Conservation (phyloP, 2,797 vertebrate genomes). For the Falco cherrug region DNA sequence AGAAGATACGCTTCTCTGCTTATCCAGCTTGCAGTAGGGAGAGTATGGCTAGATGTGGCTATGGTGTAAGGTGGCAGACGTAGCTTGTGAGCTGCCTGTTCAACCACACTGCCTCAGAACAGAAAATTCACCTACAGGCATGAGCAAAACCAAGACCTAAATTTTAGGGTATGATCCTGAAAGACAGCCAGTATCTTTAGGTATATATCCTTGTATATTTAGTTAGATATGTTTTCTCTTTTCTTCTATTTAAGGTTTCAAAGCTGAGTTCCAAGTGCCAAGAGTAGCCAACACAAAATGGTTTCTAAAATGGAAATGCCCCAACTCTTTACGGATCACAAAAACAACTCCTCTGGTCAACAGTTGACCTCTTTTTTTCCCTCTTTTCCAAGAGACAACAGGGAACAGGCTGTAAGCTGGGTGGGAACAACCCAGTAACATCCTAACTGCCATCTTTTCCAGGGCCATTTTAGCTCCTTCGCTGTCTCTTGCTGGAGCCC, state of each 20-base stretch:
- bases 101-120: not conserved
- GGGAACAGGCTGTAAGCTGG: not conserved
- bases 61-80: not conserved
- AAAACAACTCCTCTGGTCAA: not conserved
- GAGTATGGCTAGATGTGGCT: not conserved
- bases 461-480: not conserved
- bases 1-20: not conserved
- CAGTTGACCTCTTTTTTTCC: not conserved
- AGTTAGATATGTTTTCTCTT: not conserved
- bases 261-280: not conserved
- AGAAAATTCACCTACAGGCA: not conserved
- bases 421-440: not conserved
- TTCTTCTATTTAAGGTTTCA: not conserved
- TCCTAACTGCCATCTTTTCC: fast-evolving
- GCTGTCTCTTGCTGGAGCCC: not conserved
- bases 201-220: not conserved
- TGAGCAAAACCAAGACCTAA: not conserved
- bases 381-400: not conserved
- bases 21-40: not conserved
- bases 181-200: not conserved
- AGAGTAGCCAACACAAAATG: not conserved
- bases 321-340: not conserved
- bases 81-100: not conserved
- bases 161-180: not conserved
- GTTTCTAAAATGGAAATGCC: not conserved